Evolutionary conservation across 53 echinoderm and acorn worm genomes (phyloP).

Genomic region (Luidia sarsii): DNA sequence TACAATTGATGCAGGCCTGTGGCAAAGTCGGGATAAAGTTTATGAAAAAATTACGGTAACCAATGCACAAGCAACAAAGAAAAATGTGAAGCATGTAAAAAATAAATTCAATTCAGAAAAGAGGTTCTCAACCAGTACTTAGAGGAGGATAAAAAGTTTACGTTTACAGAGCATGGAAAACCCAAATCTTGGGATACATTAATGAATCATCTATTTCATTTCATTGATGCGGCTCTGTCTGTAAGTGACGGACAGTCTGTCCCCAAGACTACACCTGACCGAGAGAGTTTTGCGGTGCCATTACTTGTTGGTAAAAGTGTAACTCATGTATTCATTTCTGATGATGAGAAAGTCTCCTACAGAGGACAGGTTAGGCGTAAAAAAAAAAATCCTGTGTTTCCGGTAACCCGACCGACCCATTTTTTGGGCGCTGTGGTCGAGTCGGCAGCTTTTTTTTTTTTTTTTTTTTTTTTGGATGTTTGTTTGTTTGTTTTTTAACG

Average conservation of each 20-base stretch:
- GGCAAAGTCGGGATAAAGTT: constrained; percentile 11
- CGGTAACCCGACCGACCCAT: too few relatives aligned
- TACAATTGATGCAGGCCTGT: constrained; percentile 28
- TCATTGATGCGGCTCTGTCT: constrained; percentile 34
- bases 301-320: constrained; percentile 41
- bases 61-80: not conserved
- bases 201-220: not conserved
- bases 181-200: not conserved
- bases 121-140: constrained; percentile 22
- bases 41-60: not conserved
- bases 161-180: constrained; percentile 25
- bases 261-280: constrained; percentile 36
- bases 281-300: constrained; percentile 16
- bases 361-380: constrained; percentile 20
- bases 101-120: constrained; percentile 1
- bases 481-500: too few relatives aligned
- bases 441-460: too few relatives aligned
- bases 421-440: too few relatives aligned
- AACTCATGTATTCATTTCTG: constrained; percentile 11
- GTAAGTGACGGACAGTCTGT: constrained; percentile 4
- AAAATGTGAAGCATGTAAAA: constrained; percentile 15
- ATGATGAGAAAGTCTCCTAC: constrained; percentile 4
- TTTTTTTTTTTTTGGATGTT: too few relatives aligned
- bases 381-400: too few relatives aligned
- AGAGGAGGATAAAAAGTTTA: constrained; percentile 21